A percentile compares a stretch with the other conserved stretches of the same genome.
Evolutionary conservation across 2,113 vertebrate species (phyloP).

Genomic region (Pavo muticus): DNA sequence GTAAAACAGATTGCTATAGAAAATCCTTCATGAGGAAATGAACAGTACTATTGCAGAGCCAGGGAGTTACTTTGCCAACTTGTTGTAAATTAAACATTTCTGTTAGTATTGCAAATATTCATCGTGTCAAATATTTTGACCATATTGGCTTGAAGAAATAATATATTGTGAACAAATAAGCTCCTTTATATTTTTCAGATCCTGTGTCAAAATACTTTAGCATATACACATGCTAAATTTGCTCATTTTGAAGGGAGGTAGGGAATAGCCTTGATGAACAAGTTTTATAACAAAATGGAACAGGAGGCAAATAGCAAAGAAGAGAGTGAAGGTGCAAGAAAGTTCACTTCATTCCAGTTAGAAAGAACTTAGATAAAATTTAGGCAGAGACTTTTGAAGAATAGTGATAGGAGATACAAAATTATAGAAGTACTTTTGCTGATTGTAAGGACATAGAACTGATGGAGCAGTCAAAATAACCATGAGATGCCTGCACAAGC

Average conservation of each 20-base stretch:
- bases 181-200: not conserved
- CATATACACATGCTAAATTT: not conserved
- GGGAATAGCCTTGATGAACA: not conserved
- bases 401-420: not conserved
- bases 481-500: accelerated
- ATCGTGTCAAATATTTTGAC: not conserved
- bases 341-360: not conserved
- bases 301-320: not conserved
- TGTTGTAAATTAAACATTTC: not conserved
- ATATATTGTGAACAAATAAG: not conserved
- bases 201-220: not conserved
- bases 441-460: not conserved
- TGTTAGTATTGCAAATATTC: not conserved
- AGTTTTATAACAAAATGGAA: not conserved
- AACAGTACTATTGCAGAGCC: not conserved
- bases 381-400: not conserved
- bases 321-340: not conserved
- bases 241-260: not conserved
- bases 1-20: not conserved
- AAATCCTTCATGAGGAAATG: not conserved
- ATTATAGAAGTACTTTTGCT: not conserved
- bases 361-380: not conserved
- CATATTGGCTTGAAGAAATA: not conserved
- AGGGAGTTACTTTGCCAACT: not conserved
- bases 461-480: not conserved